phyloP scores from a whole-genome alignment of 2,888 invertebrate species.

The Dryobota labecula region DNA sequence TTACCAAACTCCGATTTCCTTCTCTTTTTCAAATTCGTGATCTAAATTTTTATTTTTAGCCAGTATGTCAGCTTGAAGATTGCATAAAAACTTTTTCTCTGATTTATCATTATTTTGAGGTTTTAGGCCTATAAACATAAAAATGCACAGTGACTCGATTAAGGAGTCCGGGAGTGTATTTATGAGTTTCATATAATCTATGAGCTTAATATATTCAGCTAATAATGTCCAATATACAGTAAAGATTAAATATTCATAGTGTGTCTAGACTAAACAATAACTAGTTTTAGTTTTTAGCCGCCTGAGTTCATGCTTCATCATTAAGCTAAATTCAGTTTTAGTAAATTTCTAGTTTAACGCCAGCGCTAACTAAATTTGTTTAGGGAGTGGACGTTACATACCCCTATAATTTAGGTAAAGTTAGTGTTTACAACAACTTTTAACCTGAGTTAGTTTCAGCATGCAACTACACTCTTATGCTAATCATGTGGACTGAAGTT shows the following conservation, averaged over 20 bases:
- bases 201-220: conserved; percentile 16
- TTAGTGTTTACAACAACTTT: conserved; percentile 34
- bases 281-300: conserved; percentile 61
- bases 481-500: conserved; percentile 23
- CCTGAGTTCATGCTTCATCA: conserved; percentile 39
- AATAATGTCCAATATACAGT: conserved; percentile 40
- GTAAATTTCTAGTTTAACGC: conserved; percentile 58
- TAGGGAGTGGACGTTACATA: conserved; percentile 44
- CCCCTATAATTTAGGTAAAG: conserved; percentile 38
- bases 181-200: conserved; percentile 20
- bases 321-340: conserved; percentile 66
- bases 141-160: background rate
- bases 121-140: background rate
- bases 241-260: conserved; percentile 51
- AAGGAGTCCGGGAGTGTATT: background rate
- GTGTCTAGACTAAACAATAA: conserved; percentile 58
- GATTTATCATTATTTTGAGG: background rate
- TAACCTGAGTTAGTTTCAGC: conserved; percentile 23
- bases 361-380: conserved; percentile 58
- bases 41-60: too few species aligned
- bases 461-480: conserved; percentile 25
- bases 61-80: too few species aligned
- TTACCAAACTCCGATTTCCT: background rate
- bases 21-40: too few species aligned
- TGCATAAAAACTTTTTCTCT: too few species aligned